Evolutionary conservation across 2,113 vertebrate species (phyloP).

Genomic region (Martes martes): DNA sequence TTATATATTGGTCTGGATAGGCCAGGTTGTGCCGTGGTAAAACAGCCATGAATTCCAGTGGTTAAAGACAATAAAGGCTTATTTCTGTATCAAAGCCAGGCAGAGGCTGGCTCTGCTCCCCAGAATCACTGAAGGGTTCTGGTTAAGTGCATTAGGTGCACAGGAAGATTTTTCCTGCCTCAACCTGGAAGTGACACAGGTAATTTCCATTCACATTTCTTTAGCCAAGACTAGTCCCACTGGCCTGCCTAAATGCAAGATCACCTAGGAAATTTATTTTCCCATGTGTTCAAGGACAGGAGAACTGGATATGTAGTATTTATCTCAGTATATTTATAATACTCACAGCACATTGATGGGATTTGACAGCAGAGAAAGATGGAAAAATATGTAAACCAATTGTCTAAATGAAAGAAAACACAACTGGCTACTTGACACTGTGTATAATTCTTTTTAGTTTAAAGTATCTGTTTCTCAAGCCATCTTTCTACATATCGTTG

Average conservation of each 20-base stretch:
- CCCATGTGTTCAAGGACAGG: background rate
- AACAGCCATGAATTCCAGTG: background rate
- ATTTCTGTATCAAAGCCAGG: background rate
- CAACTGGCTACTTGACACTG: background rate
- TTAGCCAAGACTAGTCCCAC: background rate
- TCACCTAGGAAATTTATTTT: background rate
- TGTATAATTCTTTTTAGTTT: background rate
- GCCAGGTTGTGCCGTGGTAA: background rate
- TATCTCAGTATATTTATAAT: background rate
- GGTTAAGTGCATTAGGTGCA: background rate
- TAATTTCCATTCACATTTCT: background rate
- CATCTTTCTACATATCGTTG: background rate
- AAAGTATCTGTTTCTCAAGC: background rate
- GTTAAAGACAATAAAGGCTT: background rate
- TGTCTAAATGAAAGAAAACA: background rate
- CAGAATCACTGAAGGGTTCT: background rate
- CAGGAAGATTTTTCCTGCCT: background rate
- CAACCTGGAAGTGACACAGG: background rate
- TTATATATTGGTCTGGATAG: background rate
- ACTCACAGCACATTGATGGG: background rate
- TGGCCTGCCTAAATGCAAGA: background rate
- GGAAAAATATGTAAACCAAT: background rate
- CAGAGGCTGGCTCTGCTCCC: background rate
- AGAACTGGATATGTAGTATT: background rate
- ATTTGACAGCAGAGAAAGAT: background rate